phyloP scores from a whole-genome alignment of 2,797 vertebrate species.

The Chloroceryle inda region DNA sequence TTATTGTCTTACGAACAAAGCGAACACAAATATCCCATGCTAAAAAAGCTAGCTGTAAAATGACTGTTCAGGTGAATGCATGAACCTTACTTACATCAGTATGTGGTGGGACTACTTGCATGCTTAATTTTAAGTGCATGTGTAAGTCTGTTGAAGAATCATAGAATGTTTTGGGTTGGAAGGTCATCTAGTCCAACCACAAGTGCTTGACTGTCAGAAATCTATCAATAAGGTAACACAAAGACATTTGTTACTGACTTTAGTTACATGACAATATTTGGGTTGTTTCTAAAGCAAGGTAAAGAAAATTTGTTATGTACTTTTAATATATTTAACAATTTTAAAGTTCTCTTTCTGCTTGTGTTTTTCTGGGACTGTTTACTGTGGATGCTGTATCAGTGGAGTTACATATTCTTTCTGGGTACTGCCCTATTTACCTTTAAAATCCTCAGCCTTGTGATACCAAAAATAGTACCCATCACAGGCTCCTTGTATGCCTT shows the following conservation, averaged over 20 bases:
- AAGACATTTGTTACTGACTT: neutral
- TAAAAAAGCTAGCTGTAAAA: neutral
- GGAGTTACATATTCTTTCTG: neutral
- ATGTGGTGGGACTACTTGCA: neutral
- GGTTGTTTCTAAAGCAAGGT: neutral
- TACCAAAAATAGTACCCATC: neutral
- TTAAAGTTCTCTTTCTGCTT: neutral
- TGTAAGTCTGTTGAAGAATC: neutral
- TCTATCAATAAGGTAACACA: neutral
- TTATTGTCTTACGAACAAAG: neutral
- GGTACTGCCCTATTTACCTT: neutral
- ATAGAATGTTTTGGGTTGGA: neutral
- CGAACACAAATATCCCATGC: neutral
- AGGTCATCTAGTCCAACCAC: neutral
- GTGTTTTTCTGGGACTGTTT: conserved; percentile 1
- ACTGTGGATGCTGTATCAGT: neutral
- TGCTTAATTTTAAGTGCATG: conserved; percentile 15
- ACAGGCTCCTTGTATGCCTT: neutral
- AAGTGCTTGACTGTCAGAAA: neutral
- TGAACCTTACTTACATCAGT: neutral
- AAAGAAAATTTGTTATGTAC: neutral
- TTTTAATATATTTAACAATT: neutral
- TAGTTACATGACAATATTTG: neutral
- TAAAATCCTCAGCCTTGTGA: neutral
- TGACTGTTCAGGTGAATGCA: neutral